A percentile compares a stretch with the other conserved stretches of the same genome.
phyloP scores from a whole-genome alignment of 2,888 invertebrate genomes.

The Campopleginae sp. region DNA sequence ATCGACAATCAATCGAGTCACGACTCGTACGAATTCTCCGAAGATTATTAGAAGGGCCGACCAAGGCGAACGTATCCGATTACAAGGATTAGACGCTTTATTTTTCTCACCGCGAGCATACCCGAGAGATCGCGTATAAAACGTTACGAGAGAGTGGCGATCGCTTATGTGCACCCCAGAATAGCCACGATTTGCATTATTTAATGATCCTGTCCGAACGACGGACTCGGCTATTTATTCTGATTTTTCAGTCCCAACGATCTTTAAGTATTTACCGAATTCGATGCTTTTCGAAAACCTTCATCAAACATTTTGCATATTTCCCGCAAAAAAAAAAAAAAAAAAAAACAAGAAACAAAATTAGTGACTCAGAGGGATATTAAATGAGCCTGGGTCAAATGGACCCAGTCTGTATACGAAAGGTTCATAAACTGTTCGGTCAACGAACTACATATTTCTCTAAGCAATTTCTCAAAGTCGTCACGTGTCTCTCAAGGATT shows the following conservation, averaged over 20 bases:
- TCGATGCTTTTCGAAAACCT: neutral
- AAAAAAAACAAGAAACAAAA: no score
- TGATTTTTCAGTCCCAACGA: neutral
- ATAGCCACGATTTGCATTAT: constrained; percentile 41
- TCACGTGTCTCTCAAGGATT: neutral
- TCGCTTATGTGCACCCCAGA: constrained; percentile 22
- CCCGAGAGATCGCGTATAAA: neutral
- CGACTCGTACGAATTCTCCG: constrained; percentile 50
- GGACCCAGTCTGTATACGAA: neutral
- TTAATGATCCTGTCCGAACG: constrained; percentile 21
- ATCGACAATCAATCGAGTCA: constrained; percentile 52
- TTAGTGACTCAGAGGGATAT: no score
- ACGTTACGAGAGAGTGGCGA: constrained; percentile 27
- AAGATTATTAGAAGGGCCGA: constrained; percentile 62
- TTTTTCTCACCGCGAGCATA: constrained; percentile 32
- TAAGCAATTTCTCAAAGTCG: neutral
- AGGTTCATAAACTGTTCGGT: neutral
- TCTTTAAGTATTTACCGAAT: neutral
- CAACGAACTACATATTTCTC: neutral
- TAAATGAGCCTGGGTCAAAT: neutral
- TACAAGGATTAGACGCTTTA: constrained; percentile 52
- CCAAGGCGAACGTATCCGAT: constrained; percentile 61
- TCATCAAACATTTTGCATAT: no score
- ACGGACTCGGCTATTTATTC: constrained; percentile 6
- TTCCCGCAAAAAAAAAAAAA: no score